Conservation (phyloP, 2,888 invertebrate genomes). For the Hesperia comma region DNA sequence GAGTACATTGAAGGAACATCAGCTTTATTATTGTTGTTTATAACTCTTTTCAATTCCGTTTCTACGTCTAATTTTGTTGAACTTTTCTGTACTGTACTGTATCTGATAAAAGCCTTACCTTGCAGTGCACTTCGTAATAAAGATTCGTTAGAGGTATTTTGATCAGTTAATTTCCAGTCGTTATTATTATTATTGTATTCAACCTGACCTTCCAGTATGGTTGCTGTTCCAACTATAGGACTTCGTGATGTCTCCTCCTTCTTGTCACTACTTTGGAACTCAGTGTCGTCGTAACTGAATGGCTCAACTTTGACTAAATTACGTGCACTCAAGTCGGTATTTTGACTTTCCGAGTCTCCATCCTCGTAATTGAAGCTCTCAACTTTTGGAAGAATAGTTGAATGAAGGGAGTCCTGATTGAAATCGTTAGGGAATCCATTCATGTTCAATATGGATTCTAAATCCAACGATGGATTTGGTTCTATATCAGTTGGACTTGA, state of each 20-base stretch:
- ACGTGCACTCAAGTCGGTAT: constrained; percentile 87
- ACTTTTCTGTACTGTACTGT: constrained; percentile 83
- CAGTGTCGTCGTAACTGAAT: constrained; percentile 71
- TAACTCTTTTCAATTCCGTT: constrained; percentile 70
- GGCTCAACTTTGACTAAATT: constrained; percentile 80
- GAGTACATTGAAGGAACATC: constrained; percentile 84
- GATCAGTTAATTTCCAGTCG: constrained; percentile 91
- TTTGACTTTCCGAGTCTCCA: constrained; percentile 90
- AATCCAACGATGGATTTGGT: constrained; percentile 86
- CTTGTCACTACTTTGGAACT: constrained; percentile 70
- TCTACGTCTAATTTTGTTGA: constrained; percentile 71
- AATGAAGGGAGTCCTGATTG: constrained; percentile 80
- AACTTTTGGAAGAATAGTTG: constrained; percentile 85
- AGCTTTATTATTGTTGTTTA: constrained; percentile 77
- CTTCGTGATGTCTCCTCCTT: constrained; percentile 70
- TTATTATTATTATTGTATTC: constrained; percentile 90
- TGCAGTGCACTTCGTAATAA: constrained; percentile 92
- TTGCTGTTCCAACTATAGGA: constrained; percentile 78
- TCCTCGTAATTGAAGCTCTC: constrained; percentile 91
- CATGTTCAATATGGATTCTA: constrained; percentile 91
- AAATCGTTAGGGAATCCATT: constrained; percentile 85
- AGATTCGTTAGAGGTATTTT: constrained; percentile 89
- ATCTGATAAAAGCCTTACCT: constrained; percentile 87
- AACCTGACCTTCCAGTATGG: constrained; percentile 77
- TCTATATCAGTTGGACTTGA: constrained; percentile 85